Base-by-base conservation (phyloP, 2,113 vertebrate species). In the Spilogale gracilis region DNA sequence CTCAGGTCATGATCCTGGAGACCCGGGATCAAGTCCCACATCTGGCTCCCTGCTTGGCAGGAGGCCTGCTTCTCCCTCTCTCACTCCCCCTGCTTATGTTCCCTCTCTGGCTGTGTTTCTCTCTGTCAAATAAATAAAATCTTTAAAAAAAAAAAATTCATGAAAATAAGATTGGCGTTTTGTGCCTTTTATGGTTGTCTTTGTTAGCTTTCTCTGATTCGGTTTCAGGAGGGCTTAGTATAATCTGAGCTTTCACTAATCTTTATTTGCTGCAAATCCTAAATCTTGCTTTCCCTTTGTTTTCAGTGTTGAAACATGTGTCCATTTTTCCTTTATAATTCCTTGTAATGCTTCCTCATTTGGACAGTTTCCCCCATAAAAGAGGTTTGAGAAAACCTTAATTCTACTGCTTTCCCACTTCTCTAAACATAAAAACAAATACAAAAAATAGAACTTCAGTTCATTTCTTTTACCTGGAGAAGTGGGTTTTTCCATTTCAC, bases 391-490 rank as follows among this genome's bases (percentile, higher is more conserved):
- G 84, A 88, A 96, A 79, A 80, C 80, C 27, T 89, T 89, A 63
- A 61, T 86, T 90, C 21, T 96, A 23, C 7, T 92, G 9, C 87
- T 25, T 96, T 67, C 16, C 50, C 32, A 81, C 25, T 81, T 82
- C 71, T 74, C 63, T 73, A 82, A 81, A 76, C 61, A 89, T 89
- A 85, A 87, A 89, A 79, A 94, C 16, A 84, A 93, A 82, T 27
- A 80, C 6, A 20, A 94, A 91, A 95, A 97, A 79, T 38, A 56
- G 38, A 96, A 82, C 23, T 84, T 23, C 7, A 65, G 65, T 80
- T 88, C 65, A 86, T 81, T 95, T 82, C 71, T 96, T 91, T 93
- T 86, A 92, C 54, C n/a, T 67, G 60, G 54, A 65, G 86, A 20
- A 58, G 61, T 23, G 2, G 27, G n/a, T 18, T 89, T 76, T 95